Evolutionary conservation across 2,888 invertebrate genomes (phyloP).

Genomic region (Sarcophaga variegata): DNA sequence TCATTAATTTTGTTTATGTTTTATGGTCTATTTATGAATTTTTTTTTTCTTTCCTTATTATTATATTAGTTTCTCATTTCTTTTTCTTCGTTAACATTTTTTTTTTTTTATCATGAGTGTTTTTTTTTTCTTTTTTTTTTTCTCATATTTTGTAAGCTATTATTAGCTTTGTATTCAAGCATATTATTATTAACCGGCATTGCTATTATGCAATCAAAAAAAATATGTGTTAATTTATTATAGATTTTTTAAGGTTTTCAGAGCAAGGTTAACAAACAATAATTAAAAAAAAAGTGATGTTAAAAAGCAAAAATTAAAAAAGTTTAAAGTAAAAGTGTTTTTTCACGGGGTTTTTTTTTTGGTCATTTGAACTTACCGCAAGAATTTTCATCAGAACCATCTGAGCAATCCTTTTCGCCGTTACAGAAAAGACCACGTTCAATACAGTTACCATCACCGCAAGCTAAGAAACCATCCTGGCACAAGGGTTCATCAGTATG

Average conservation of each 20-base stretch:
- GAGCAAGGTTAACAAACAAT: conserved; percentile 59
- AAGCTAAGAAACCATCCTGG: conserved; percentile 92
- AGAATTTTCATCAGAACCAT: conserved; percentile 94
- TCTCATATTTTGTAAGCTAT: conserved; percentile 12
- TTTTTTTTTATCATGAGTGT: neutral
- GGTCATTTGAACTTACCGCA: conserved; percentile 87
- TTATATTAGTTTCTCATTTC: conserved; percentile 9
- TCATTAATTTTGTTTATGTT: neutral
- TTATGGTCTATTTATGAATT: neutral
- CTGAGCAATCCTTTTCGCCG: conserved; percentile 93
- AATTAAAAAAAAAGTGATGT: neutral
- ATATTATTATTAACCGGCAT: neutral
- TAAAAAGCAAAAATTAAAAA: neutral
- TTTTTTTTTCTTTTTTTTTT: conserved; percentile 1
- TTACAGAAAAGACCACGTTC: conserved; percentile 96
- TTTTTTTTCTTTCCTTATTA: neutral
- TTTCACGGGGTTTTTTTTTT: no score
- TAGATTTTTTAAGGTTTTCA: conserved; percentile 43
- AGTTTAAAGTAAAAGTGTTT: no score
- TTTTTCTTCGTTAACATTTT: neutral
- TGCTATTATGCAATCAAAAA: conserved; percentile 19
- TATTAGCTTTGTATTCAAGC: conserved; percentile 33
- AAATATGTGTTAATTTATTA: conserved; percentile 53
- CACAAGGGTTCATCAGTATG: conserved; percentile 95
- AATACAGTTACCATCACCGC: conserved; percentile 93